phyloP scores from a whole-genome alignment of 2,888 invertebrate species.

The Athetis lepigone region DNA sequence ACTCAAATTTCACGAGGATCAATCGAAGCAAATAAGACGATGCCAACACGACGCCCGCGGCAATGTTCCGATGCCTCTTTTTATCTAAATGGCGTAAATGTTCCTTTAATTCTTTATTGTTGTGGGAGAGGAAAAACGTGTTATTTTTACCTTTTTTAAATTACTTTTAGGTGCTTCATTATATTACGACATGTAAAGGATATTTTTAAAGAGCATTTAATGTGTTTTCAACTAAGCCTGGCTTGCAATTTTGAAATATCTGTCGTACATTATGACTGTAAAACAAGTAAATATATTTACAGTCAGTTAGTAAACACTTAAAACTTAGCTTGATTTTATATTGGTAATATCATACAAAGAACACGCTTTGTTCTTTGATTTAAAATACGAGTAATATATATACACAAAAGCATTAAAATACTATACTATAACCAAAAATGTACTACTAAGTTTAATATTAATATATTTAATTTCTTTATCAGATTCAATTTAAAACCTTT shows the following conservation, averaged over 20 bases:
- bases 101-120: constrained; percentile 43
- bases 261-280: neutral
- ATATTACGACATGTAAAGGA: neutral
- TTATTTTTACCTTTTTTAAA: constrained; percentile 16
- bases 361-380: too few relatives aligned
- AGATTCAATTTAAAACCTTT: too few relatives aligned
- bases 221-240: neutral
- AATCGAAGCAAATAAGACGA: constrained; percentile 49
- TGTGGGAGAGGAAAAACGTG: constrained; percentile 29
- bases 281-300: too few relatives aligned
- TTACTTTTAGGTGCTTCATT: constrained; percentile 7
- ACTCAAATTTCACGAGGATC: constrained; percentile 39
- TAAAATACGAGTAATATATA: too few relatives aligned
- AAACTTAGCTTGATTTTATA: too few relatives aligned
- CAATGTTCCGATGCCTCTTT: constrained; percentile 44
- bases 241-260: neutral
- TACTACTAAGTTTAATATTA: too few relatives aligned
- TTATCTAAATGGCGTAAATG: constrained; percentile 54
- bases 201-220: neutral
- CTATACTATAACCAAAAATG: too few relatives aligned
- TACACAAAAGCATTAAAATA: too few relatives aligned
- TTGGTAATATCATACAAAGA: too few relatives aligned
- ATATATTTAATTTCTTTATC: too few relatives aligned
- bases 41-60: constrained; percentile 37
- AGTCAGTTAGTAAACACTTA: too few relatives aligned